Percentiles rank a stretch among this genome's conserved stretches.
Evolutionary conservation across 2,888 invertebrate genomes (phyloP).

Genomic region (Ischnus inquisitorius): DNA sequence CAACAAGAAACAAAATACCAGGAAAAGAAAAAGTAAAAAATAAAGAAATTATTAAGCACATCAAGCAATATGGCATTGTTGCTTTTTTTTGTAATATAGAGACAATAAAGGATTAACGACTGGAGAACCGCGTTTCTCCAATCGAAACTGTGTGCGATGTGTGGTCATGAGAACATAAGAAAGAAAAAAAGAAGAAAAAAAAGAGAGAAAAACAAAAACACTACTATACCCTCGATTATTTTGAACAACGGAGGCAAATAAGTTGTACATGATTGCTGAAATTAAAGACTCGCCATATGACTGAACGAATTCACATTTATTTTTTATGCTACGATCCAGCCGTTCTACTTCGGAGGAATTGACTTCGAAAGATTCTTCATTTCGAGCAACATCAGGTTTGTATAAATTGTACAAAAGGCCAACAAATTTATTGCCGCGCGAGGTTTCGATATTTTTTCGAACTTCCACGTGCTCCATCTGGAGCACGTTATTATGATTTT

Average conservation of each 20-base stretch:
- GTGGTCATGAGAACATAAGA: constrained; percentile 42
- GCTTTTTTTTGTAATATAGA: constrained; percentile 75
- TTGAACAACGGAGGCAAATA: constrained; percentile 62
- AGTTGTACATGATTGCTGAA: constrained; percentile 68
- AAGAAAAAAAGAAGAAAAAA: constrained; percentile 9
- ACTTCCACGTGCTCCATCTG: too few species aligned
- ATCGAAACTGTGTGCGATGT: constrained; percentile 53
- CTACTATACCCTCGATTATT: constrained; percentile 61
- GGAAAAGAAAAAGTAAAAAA: constrained; percentile 46
- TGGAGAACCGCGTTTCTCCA: constrained; percentile 30
- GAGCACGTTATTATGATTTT: too few species aligned
- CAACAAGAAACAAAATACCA: constrained; percentile 53
- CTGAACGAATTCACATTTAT: constrained; percentile 57
- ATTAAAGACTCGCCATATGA: constrained; percentile 67
- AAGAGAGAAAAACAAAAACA: constrained; percentile 32
- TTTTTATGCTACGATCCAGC: background rate
- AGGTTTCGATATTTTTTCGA: too few species aligned
- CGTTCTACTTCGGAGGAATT: background rate
- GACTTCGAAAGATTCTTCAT: background rate
- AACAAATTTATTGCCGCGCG: background rate
- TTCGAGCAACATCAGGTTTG: background rate
- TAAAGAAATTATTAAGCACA: constrained; percentile 50
- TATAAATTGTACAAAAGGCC: background rate
- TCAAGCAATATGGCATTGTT: constrained; percentile 73
- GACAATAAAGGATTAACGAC: constrained; percentile 73